A percentile compares a stretch with the other conserved stretches of the same genome.
These are phyloP conservation scores for Drosophila arawakana DNA, from an alignment of 1,140 invertebrate species.

Conservation along the genomic window DNA sequence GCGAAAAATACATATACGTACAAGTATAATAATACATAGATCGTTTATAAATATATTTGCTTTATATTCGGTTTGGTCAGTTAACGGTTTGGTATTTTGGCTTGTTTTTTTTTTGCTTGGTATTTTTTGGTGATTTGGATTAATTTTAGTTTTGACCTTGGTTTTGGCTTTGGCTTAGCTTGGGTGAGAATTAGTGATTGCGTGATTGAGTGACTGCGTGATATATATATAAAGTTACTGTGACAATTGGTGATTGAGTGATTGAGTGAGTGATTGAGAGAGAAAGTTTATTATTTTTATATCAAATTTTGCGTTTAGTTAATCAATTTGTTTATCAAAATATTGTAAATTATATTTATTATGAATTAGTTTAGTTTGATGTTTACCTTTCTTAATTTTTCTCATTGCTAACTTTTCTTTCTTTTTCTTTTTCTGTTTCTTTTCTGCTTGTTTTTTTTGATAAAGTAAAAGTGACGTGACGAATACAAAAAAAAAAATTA, in stretches of 20 bases:
- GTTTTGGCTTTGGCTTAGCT: constrained; percentile 29
- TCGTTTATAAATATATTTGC: constrained; percentile 38
- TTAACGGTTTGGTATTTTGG: constrained; percentile 36
- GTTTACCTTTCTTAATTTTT: constrained; percentile 25
- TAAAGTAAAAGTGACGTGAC: constrained; percentile 24
- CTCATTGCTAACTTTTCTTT: constrained; percentile 15
- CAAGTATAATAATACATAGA: constrained; percentile 28
- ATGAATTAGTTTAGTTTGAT: constrained; percentile 32
- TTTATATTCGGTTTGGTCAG: constrained; percentile 46
- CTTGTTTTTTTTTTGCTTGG: constrained; percentile 22
- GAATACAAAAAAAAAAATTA: constrained; percentile 34
- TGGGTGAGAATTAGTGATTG: constrained; percentile 50
- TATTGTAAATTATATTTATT: constrained; percentile 30
- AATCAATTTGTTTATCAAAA: constrained; percentile 35
- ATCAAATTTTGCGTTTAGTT: constrained; percentile 38
- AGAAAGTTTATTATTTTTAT: constrained; percentile 30
- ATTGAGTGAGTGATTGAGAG: constrained; percentile 50
- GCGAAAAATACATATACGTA: constrained; percentile 29
- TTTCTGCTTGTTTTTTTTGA: constrained; percentile 2
- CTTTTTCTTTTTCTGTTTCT: constrained; percentile 2
- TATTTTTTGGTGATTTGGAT: constrained; percentile 38
- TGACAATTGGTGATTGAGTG: constrained; percentile 49
- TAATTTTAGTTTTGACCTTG: constrained; percentile 39
- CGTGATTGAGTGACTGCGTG: constrained; percentile 40
- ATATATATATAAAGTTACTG: constrained; percentile 37